Base-by-base conservation (phyloP, 2,888 invertebrate species). In the Acleris laterana region DNA sequence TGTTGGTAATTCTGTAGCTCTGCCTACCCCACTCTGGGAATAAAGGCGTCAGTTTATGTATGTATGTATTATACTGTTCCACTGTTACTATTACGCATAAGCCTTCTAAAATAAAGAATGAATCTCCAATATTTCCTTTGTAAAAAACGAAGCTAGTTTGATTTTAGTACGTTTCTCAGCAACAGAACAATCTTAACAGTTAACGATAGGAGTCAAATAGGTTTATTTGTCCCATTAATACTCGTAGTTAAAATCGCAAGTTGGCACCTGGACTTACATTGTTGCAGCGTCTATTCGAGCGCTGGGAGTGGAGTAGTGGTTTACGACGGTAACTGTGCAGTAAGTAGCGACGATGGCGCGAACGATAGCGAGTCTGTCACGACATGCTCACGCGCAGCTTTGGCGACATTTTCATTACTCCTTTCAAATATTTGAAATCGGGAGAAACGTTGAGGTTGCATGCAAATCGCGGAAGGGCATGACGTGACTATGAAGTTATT, bases 361-460 rank as follows among this genome's bases (percentile, higher is more conserved):
- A 73, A 70, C 68, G 77, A 78, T 78, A 77, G 68, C 68, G 57
- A 58, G 52, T 44, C 68, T 68, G 77, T 77, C 79, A 78, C 78
- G 78, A 78, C 74, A 64, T 38, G 53, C 74, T 70, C 60, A 55
- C 22, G 28, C 20, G 9, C 50, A 28, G 53, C 17, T 38, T 20
- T 16, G 64, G 19, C 32, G 56, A 65, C 46, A 51, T 61, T 61
- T 66, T 61, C 65, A 66, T 61, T 61, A 38, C 55, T 50, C 20
- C 44, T 51, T 56, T 55, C 55, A 51, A 57, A 58, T 58, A 46
- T 56, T 66, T 49, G 56, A 51, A 66, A 66, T 44, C 44, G 32
- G 38, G 50, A 53, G 65, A 65, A 65, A 65, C 28, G 25, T 48
- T 53, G 53, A 61, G 55, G 55, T 48, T 51, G 38, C 28, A 66